Evolutionary conservation across 2,797 vertebrate genomes (phyloP), one percentile per base, ranked within the genome.

Genomic region (Pygocentrus nattereri): DNA sequence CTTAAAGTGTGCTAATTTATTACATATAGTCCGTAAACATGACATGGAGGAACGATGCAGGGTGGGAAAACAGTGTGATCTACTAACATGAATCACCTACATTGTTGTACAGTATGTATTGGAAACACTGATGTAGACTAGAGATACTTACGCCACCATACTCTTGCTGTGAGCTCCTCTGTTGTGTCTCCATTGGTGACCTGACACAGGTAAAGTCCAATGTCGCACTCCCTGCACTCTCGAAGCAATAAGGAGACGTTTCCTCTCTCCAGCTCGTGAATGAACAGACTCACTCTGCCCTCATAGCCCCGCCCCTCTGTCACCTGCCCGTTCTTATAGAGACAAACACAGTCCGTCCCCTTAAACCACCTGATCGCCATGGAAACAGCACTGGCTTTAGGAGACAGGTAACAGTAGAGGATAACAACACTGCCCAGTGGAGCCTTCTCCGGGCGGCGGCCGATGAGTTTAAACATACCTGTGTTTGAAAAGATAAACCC

Each of bases 221-320:
- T 74, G 54, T 80, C 78, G 11, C 44, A 73, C 50, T 73, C 59
- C n/a, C 25, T 30, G 18, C n/a, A 67, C 58, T 76, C 15, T 12
- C 5, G 81, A 62, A 68, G 65, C 73, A 80, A 72, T 54, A 85
- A 64, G 6, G 77, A 82, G 11, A 82, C 19, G 18, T 85, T 80
- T 56, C 84, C 84, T 76, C 27, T 85, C 4, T 70, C 62, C 54
- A 83, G 56, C 64, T 78, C 81, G 34, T 71, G 23, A 16, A 16
- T 31, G 72, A 75, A 52, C 4, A 86, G 56, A 30, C 34, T 67
- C 38, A 83, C 78, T 78, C 79, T 83, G 49, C 49, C 50, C 64
- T 75, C 59, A 21, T 81, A 86, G 41, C 75, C 82, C 15, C 25
- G 50, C 21, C 85, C 85, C 18, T 74, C 71, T 47, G 59, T 49